Conservation (phyloP, 2,797 vertebrate species). For the Philypnodon macrostomus region DNA sequence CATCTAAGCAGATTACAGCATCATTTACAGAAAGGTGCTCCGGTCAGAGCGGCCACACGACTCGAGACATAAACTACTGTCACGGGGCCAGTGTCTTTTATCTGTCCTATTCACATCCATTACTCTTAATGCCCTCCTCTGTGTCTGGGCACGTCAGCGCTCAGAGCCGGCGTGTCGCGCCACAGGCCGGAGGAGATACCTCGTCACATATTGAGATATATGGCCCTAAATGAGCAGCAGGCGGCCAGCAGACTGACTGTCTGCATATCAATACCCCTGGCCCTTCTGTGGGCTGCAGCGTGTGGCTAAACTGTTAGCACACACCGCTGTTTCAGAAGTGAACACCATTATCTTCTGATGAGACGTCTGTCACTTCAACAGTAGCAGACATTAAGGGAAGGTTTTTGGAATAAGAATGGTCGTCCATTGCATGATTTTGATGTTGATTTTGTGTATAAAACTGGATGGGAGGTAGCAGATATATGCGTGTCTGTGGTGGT, state of each 20-base stretch:
- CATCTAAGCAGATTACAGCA: slow-evolving; percentile 48
- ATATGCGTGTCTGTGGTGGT: background rate
- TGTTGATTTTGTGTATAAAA: too few species aligned
- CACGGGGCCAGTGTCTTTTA: slow-evolving; percentile 25
- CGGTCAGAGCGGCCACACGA: slow-evolving; percentile 14
- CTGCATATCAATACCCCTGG: slow-evolving; percentile 71
- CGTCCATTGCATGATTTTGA: too few species aligned
- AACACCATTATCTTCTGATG: slow-evolving; percentile 81
- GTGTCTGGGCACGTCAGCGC: slow-evolving; percentile 71
- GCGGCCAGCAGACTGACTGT: slow-evolving; percentile 72
- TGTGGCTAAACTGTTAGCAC: slow-evolving; percentile 77
- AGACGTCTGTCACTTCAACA: slow-evolving; percentile 83
- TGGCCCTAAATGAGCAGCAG: slow-evolving; percentile 75
- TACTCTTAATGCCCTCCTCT: slow-evolving; percentile 52
- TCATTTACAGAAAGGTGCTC: slow-evolving; percentile 40
- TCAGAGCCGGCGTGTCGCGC: slow-evolving; percentile 73
- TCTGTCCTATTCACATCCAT: slow-evolving; percentile 57
- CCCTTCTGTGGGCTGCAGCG: slow-evolving; percentile 45
- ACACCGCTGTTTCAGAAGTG: slow-evolving; percentile 60
- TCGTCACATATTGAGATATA: slow-evolving; percentile 79
- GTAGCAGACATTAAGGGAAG: slow-evolving; percentile 84
- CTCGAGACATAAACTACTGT: slow-evolving; percentile 14
- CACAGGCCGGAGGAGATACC: slow-evolving; percentile 68
- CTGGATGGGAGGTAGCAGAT: slow-evolving; percentile 39
- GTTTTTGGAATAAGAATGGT: too few species aligned